A percentile compares a stretch with the other conserved stretches of the same genome.
Evolutionary conservation across 1,140 invertebrate species (phyloP).

Genomic region (Cepaea nemoralis): DNA sequence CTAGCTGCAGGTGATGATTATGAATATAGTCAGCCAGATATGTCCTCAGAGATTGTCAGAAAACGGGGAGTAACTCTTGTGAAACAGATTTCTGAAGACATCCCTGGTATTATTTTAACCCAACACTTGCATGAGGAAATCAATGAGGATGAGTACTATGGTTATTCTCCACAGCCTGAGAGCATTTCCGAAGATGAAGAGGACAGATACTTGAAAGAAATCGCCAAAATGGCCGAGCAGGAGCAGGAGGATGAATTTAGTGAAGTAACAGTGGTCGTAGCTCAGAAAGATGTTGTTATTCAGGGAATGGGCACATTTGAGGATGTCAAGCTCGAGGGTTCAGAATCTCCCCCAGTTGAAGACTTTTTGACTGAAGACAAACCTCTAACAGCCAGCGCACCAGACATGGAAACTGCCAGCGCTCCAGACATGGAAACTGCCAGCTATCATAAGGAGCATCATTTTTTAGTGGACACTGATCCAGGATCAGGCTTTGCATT

Average conservation of each 20-base stretch:
- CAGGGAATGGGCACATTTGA: constrained; percentile 48
- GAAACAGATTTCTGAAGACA: constrained; percentile 73
- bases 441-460: neutral
- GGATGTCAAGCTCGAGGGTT: constrained; percentile 42
- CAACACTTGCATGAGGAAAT: constrained; percentile 77
- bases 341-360: neutral
- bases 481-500: constrained; percentile 32
- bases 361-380: neutral
- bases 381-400: constrained; percentile 13
- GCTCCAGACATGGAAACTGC: neutral
- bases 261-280: neutral
- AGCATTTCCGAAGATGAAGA: constrained; percentile 39
- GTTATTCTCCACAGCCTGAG: constrained; percentile 53
- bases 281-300: constrained; percentile 34
- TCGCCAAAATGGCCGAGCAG: neutral
- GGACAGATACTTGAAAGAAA: constrained; percentile 9
- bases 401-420: neutral
- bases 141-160: constrained; percentile 63
- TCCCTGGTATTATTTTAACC: constrained; percentile 81
- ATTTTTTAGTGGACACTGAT: constrained; percentile 35
- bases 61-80: constrained; percentile 40
- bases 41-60: constrained; percentile 7
- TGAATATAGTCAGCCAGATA: constrained; percentile 27
- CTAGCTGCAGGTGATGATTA: constrained; percentile 39
- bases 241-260: neutral